Conservation (phyloP, 2,797 vertebrate genomes). For the Cyprinella venusta region DNA sequence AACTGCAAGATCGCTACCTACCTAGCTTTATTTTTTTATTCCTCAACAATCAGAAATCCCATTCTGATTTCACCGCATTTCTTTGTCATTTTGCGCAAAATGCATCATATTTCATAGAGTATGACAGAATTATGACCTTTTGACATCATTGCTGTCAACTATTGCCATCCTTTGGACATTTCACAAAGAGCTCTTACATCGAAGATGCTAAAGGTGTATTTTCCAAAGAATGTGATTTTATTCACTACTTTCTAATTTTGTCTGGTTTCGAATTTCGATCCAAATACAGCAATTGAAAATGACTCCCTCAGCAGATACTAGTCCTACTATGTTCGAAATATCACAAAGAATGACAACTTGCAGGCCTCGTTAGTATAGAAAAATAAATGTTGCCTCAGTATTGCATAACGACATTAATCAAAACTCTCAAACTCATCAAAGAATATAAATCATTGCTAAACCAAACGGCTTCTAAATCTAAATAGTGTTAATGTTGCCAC, state of each 20-base stretch:
- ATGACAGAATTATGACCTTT: background rate
- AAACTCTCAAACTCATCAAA: conserved; percentile 35
- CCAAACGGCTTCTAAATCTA: conserved; percentile 5
- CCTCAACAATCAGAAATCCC: background rate
- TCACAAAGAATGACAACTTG: conserved; percentile 31
- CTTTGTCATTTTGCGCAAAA: background rate
- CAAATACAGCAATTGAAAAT: background rate
- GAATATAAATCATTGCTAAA: conserved; percentile 14
- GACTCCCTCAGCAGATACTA: background rate
- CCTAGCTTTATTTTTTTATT: background rate
- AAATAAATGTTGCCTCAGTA: conserved; percentile 54
- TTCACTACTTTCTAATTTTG: background rate
- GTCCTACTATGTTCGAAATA: background rate
- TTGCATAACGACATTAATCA: conserved; percentile 54
- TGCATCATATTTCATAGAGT: conserved; percentile 12
- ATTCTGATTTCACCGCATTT: background rate
- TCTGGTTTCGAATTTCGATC: background rate
- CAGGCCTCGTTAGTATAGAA: conserved; percentile 49
- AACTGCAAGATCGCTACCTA: background rate
- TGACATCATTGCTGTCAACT: background rate
- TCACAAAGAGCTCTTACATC: conserved; percentile 1
- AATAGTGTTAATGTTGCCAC: conserved; percentile 19
- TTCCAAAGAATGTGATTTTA: background rate
- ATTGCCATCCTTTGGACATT: conserved; percentile 4
- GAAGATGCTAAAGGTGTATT: background rate